A percentile compares a stretch with the other conserved stretches of the same genome.
These are phyloP conservation scores for Latheticus oryzae DNA, from an alignment of 2,888 invertebrate species.

Conservation along the genomic window DNA sequence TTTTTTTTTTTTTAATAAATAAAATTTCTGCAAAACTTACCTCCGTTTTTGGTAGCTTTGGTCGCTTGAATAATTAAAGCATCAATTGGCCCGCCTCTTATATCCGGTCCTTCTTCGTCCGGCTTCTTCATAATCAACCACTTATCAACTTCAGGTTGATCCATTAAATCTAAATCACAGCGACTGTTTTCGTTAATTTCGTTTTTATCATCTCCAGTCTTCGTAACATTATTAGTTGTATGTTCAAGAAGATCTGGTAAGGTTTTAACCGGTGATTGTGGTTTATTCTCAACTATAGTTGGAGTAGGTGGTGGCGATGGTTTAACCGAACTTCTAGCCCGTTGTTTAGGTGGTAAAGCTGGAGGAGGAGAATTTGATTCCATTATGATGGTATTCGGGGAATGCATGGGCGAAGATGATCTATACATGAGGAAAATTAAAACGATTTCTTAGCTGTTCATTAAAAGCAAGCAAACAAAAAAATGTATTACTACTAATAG, in stretches of 20 bases:
- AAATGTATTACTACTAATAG: no score
- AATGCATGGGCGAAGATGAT: constrained; percentile 54
- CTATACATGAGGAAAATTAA: no score
- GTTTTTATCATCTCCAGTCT: constrained; percentile 23
- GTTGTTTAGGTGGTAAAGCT: constrained; percentile 71
- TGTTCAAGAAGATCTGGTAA: constrained; percentile 63
- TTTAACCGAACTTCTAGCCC: constrained; percentile 63
- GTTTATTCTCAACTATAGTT: constrained; percentile 33
- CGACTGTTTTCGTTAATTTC: constrained; percentile 46
- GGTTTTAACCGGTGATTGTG: constrained; percentile 53
- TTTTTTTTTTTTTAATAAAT: no score
- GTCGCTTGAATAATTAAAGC: constrained; percentile 97
- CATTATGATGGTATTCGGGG: constrained; percentile 50
- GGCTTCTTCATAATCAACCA: constrained; percentile 83
- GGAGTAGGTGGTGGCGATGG: constrained; percentile 57
- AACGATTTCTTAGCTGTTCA: no score
- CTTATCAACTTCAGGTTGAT: constrained; percentile 84
- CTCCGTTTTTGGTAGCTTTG: constrained; percentile 87
- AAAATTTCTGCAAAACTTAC: no score
- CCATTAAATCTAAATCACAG: constrained; percentile 72
- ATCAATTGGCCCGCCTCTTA: constrained; percentile 93
- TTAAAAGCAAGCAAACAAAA: no score
- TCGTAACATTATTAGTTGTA: constrained; percentile 47
- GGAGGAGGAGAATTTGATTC: constrained; percentile 58
- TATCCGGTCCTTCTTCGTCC: constrained; percentile 89